A percentile compares a stretch with the other conserved stretches of the same genome.
phyloP scores from a whole-genome alignment of 2,888 invertebrate genomes.

The Oasisia sp. region DNA sequence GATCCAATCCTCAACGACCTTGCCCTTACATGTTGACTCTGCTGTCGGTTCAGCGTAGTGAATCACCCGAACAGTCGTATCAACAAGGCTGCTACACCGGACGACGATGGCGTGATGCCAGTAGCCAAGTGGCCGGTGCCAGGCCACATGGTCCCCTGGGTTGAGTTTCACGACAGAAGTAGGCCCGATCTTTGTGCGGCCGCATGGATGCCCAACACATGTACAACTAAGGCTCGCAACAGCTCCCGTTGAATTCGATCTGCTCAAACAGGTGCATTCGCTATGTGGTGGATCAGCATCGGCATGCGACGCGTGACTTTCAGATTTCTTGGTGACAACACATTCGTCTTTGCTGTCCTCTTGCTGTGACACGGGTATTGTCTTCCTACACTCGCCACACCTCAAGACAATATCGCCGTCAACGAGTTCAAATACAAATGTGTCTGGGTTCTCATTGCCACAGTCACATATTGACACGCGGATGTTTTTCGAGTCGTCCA shows the following conservation, averaged over 20 bases:
- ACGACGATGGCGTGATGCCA: conserved; percentile 31
- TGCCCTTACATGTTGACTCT: conserved; percentile 18
- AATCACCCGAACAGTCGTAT: conserved; percentile 13
- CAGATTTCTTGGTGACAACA: too few species aligned
- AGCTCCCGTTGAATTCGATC: not conserved
- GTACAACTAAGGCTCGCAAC: not conserved
- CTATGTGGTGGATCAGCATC: not conserved
- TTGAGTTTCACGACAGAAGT: not conserved
- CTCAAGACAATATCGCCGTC: not conserved
- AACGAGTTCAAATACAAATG: not conserved
- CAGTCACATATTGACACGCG: not conserved
- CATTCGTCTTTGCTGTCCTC: too few species aligned
- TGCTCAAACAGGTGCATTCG: not conserved
- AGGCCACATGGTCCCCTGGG: conserved; percentile 28
- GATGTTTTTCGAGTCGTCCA: not conserved
- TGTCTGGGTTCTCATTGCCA: not conserved
- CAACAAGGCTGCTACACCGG: not conserved
- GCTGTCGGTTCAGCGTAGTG: conserved; percentile 22
- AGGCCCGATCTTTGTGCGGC: conserved; percentile 25
- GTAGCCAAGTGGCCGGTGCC: conserved; percentile 27
- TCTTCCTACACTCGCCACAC: not conserved
- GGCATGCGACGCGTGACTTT: not conserved
- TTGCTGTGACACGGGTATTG: not conserved
- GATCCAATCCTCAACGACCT: conserved; percentile 30
- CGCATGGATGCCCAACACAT: conserved; percentile 17